phyloP scores from a whole-genome alignment of 2,113 vertebrate genomes.

The Zingel zingel region DNA sequence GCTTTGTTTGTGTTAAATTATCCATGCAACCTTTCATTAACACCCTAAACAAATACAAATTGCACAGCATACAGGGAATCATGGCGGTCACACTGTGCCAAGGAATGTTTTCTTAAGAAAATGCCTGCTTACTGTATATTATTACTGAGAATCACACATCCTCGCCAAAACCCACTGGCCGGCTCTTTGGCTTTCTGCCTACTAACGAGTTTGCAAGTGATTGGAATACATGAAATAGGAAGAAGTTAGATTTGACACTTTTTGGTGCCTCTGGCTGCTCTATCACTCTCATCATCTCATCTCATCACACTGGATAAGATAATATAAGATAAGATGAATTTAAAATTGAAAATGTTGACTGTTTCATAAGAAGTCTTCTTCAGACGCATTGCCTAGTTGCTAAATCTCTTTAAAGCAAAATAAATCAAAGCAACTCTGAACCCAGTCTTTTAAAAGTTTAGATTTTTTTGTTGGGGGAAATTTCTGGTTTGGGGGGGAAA shows the following conservation, averaged over 20 bases:
- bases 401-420: slow-evolving; percentile 71
- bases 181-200: slow-evolving; percentile 30
- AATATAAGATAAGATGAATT: slow-evolving; percentile 5
- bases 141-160: slow-evolving; percentile 16
- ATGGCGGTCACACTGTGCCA: slow-evolving; percentile 48
- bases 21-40: slow-evolving; percentile 75
- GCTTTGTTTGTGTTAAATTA: slow-evolving; percentile 75
- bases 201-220: slow-evolving; percentile 43
- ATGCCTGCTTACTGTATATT: slow-evolving; percentile 31
- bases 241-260: slow-evolving; percentile 37
- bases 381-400: slow-evolving; percentile 56
- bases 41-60: slow-evolving; percentile 73
- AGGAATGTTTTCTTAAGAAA: slow-evolving; percentile 54
- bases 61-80: slow-evolving; percentile 50
- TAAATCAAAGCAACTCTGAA: slow-evolving; percentile 69
- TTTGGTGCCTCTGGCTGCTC: slow-evolving; percentile 37
- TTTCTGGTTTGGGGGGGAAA: slow-evolving; percentile 53
- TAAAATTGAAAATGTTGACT: slow-evolving; percentile 46
- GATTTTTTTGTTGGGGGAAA: slow-evolving; percentile 52
- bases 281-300: background rate
- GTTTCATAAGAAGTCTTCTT: slow-evolving; percentile 53
- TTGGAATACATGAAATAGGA: slow-evolving; percentile 43
- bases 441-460: slow-evolving; percentile 74
- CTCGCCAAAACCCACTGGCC: slow-evolving; percentile 20
- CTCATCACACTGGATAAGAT: slow-evolving; percentile 19